Conservation (phyloP, 2,113 vertebrate species). For the Cyprinus carpio region DNA sequence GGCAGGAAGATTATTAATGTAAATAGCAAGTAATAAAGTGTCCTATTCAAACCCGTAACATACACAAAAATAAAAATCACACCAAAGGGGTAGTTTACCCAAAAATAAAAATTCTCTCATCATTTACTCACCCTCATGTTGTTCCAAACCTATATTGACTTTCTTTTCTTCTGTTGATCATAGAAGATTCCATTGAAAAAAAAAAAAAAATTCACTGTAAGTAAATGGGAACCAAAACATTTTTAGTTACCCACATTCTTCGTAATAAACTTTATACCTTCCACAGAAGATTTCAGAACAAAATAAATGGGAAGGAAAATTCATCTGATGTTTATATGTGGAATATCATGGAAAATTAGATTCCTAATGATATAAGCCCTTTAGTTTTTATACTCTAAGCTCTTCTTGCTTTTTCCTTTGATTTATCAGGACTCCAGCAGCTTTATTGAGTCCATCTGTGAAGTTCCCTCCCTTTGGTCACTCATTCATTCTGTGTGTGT, state of each 20-base stretch:
- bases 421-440: conserved; percentile 49
- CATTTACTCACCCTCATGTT: background rate
- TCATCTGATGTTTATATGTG: background rate
- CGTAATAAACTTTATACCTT: background rate
- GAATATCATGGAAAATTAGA: background rate
- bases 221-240: background rate
- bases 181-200: background rate
- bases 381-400: background rate
- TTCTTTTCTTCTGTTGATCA: background rate
- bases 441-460: conserved; percentile 46
- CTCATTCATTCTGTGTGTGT: conserved; percentile 22
- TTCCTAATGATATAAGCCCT: background rate
- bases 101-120: background rate
- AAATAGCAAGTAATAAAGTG: no score
- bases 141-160: background rate
- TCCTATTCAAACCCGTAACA: no score
- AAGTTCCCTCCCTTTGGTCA: conserved; percentile 39
- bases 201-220: no score
- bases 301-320: background rate
- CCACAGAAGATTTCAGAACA: background rate
- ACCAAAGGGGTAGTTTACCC: background rate
- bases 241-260: background rate
- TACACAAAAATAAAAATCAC: no score
- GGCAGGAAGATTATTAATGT: no score
- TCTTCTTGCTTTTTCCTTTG: conserved; percentile 26